Evolutionary conservation across 2,113 vertebrate species (phyloP).

Genomic region (Anguilla rostrata): DNA sequence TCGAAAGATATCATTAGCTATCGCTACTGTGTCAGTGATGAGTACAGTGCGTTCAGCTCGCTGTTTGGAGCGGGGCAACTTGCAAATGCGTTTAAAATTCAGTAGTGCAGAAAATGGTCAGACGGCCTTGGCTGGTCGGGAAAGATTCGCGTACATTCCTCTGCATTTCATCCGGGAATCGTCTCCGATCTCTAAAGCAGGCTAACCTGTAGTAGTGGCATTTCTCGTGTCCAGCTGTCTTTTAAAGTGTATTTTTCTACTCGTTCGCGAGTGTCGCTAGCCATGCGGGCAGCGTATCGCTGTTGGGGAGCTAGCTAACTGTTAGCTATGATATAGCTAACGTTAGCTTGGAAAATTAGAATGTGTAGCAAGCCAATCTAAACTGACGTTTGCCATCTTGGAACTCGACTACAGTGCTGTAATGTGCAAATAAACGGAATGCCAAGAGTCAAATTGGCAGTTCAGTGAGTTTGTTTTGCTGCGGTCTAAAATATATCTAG

Average conservation of each 20-base stretch:
- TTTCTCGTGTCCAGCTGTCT: neutral
- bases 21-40: too few species aligned
- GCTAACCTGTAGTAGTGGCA: too few species aligned
- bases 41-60: neutral
- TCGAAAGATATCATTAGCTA: neutral
- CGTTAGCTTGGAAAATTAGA: neutral
- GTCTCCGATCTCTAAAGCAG: neutral
- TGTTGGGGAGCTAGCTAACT: too few species aligned
- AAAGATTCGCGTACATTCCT: constrained; percentile 6
- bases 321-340: neutral
- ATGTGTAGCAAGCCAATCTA: neutral
- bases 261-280: neutral
- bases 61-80: neutral
- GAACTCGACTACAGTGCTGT: neutral
- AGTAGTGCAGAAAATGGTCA: neutral
- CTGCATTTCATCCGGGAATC: constrained; percentile 1
- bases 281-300: neutral
- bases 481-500: too few species aligned
- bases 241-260: neutral
- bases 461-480: too few species aligned
- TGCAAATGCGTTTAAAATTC: neutral
- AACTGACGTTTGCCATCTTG: neutral
- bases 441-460: too few species aligned
- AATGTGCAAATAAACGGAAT: neutral
- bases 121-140: neutral